Evolutionary conservation across 2,888 invertebrate genomes (phyloP).

Genomic region (Thalpophila matura): DNA sequence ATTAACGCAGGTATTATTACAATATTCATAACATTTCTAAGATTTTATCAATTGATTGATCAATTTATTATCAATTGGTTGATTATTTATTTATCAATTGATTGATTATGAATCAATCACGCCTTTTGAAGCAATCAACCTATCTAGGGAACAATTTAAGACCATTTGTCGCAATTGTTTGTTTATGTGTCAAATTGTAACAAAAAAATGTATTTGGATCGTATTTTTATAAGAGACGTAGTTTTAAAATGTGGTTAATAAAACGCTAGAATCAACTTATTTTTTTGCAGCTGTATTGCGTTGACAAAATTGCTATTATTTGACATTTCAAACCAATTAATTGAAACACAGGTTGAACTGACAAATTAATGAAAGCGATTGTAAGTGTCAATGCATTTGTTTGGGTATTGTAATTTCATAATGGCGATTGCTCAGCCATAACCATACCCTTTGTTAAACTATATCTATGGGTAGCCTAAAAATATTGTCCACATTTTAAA

Average conservation of each 20-base stretch:
- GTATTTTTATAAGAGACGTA: constrained; percentile 34
- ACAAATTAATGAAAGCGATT: background rate
- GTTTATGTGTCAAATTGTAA: constrained; percentile 41
- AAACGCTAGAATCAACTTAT: no score
- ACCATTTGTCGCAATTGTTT: background rate
- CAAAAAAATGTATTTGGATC: constrained; percentile 29
- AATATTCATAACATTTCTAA: no score
- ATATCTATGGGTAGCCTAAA: no score
- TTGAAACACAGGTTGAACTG: no score
- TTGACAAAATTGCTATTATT: constrained; percentile 10
- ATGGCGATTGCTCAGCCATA: background rate
- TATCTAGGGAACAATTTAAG: constrained; percentile 36
- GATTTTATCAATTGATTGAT: no score
- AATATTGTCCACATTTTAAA: constrained; percentile 20
- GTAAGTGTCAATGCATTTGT: background rate
- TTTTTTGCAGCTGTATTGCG: background rate
- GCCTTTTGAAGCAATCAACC: constrained; percentile 20
- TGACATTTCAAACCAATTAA: constrained; percentile 1
- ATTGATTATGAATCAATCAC: background rate
- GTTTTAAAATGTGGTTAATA: constrained; percentile 44
- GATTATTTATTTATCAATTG: background rate
- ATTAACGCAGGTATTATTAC: no score
- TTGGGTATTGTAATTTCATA: background rate
- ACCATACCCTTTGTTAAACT: no score
- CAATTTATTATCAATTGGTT: no score